These are phyloP conservation scores for Nasalis larvatus DNA, from an alignment of 2,113 vertebrate species.

Conservation along the genomic window DNA sequence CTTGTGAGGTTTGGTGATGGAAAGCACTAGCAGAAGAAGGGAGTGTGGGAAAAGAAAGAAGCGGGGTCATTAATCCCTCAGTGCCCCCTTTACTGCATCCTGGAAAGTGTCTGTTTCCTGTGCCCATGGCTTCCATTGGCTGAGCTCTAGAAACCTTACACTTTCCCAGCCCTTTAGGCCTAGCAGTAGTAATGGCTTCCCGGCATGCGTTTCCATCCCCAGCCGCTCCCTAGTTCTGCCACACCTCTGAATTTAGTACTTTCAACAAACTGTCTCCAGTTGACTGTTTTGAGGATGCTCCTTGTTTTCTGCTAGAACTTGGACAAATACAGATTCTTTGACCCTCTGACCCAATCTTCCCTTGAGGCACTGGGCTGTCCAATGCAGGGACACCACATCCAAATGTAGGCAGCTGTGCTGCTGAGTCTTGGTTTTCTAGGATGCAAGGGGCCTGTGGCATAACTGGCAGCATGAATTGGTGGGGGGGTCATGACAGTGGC, in stretches of 20 bases:
- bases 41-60: neutral
- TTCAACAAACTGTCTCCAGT: neutral
- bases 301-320: neutral
- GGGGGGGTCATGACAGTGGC: neutral
- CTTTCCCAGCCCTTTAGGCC: neutral
- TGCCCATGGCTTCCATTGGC: too few species aligned
- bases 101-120: neutral
- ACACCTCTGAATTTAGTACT: neutral
- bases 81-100: neutral
- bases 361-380: neutral
- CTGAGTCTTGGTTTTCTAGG: neutral
- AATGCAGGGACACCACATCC: neutral
- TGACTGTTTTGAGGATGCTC: neutral
- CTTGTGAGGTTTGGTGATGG: neutral
- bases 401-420: neutral
- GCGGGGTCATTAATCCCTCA: neutral
- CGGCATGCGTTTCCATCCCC: neutral
- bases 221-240: neutral
- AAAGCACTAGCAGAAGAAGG: neutral
- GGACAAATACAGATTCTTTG: neutral
- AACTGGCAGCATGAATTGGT: neutral
- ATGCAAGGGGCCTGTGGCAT: too few species aligned
- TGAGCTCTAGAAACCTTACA: too few species aligned
- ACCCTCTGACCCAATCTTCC: neutral
- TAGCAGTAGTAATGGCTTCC: neutral